Evolutionary conservation across 2,113 vertebrate genomes (phyloP).

Genomic region (Aegotheles bennettii): DNA sequence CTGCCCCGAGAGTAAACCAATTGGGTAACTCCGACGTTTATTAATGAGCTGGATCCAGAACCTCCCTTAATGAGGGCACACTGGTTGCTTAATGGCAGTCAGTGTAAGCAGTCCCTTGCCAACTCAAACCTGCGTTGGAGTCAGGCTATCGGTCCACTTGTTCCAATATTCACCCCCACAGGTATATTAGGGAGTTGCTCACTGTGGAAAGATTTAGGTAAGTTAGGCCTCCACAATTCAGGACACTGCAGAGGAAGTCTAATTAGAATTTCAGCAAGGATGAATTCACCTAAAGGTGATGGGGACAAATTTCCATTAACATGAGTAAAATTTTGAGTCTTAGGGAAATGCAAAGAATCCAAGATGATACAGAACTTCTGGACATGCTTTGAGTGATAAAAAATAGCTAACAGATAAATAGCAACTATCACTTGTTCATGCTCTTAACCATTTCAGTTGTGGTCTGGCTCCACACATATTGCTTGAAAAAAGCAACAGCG

Average conservation of each 20-base stretch:
- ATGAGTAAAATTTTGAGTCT: background rate
- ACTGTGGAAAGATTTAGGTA: background rate
- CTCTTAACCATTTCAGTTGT: background rate
- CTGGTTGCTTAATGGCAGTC: background rate
- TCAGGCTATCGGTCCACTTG: background rate
- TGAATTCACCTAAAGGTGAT: background rate
- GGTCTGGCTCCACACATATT: background rate
- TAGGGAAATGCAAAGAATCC: background rate
- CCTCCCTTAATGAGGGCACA: background rate
- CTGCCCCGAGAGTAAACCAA: background rate
- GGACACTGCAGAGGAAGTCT: background rate
- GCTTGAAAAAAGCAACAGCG: background rate
- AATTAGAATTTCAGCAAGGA: conserved; percentile 13
- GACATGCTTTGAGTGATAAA: background rate
- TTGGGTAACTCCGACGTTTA: background rate
- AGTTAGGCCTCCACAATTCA: background rate
- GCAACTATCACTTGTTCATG: background rate
- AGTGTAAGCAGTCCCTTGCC: background rate
- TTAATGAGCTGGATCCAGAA: background rate
- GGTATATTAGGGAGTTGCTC: background rate
- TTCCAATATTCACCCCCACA: background rate
- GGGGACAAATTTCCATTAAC: background rate
- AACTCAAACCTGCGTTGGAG: background rate
- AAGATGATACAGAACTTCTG: background rate
- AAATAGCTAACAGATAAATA: background rate